phyloP scores from a whole-genome alignment of 2,797 vertebrate genomes.

The Catharus ustulatus region DNA sequence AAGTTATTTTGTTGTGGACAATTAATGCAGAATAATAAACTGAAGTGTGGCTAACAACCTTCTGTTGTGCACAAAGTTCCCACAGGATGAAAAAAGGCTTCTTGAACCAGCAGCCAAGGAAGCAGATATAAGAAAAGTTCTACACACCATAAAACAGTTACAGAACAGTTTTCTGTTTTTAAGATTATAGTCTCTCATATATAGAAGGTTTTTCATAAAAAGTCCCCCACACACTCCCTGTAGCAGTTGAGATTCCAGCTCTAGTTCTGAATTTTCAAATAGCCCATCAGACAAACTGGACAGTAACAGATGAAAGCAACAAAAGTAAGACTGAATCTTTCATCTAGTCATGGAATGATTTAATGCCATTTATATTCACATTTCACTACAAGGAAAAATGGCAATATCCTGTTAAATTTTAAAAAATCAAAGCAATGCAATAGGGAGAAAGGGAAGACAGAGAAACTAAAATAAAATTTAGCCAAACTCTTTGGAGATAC shows the following conservation, averaged over 20 bases:
- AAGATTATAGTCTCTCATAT: not conserved
- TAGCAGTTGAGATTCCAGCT: not conserved
- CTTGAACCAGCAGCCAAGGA: not conserved
- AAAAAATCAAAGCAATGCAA: not conserved
- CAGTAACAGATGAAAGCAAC: not conserved
- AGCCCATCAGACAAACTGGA: not conserved
- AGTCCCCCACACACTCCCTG: not conserved
- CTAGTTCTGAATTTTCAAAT: not conserved
- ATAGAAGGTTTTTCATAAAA: not conserved
- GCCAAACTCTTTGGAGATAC: not conserved
- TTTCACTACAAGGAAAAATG: not conserved
- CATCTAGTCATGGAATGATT: not conserved
- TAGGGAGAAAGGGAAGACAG: not conserved
- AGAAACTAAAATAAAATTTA: not conserved
- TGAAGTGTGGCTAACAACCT: not conserved
- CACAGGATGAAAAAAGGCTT: not conserved
- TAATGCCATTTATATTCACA: not conserved
- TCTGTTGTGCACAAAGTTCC: not conserved
- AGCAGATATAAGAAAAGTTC: not conserved
- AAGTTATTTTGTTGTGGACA: not conserved
- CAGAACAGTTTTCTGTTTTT: not conserved
- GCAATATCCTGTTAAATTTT: not conserved
- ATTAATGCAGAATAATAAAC: not conserved
- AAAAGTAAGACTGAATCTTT: not conserved
- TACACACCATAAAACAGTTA: not conserved